Evolutionary conservation across 2,888 invertebrate species (phyloP).

Genomic region (Dyspetes luteomarginatus): DNA sequence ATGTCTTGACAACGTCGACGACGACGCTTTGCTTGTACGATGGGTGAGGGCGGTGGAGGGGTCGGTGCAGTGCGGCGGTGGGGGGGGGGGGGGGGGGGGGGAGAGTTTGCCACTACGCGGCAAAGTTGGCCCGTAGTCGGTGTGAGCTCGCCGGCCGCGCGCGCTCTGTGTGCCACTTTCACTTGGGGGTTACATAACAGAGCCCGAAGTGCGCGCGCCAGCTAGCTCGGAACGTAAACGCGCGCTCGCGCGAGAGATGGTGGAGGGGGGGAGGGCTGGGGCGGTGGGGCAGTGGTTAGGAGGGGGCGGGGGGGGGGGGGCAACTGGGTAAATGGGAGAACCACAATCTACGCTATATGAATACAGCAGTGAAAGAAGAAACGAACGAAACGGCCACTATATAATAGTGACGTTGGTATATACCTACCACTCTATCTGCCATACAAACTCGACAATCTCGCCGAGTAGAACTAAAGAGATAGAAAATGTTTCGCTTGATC

Average conservation of each 20-base stretch:
- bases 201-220: slow-evolving; percentile 74
- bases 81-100: slow-evolving; percentile 58
- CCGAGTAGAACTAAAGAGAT: not conserved
- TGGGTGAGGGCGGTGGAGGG: slow-evolving; percentile 59
- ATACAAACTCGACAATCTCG: slow-evolving; percentile 7
- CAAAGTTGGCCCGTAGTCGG: slow-evolving; percentile 71
- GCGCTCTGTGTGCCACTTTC: slow-evolving; percentile 83
- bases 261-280: too few relatives aligned
- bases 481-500: not conserved
- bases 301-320: slow-evolving; percentile 69
- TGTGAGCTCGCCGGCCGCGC: slow-evolving; percentile 71
- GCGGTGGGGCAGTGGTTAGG: too few relatives aligned
- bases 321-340: slow-evolving; percentile 84
- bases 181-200: slow-evolving; percentile 83
- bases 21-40: slow-evolving; percentile 35
- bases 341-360: slow-evolving; percentile 79
- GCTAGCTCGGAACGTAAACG: slow-evolving; percentile 66
- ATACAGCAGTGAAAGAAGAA: slow-evolving; percentile 60
- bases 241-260: slow-evolving; percentile 72
- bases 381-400: slow-evolving; percentile 40
- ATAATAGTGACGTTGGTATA: slow-evolving; percentile 30
- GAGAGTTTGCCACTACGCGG: slow-evolving; percentile 68
- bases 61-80: too few relatives aligned
- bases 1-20: slow-evolving; percentile 22
- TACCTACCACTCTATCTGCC: slow-evolving; percentile 40